phyloP scores from a whole-genome alignment of 2,888 invertebrate species.

The Meghimatium bilineatum region DNA sequence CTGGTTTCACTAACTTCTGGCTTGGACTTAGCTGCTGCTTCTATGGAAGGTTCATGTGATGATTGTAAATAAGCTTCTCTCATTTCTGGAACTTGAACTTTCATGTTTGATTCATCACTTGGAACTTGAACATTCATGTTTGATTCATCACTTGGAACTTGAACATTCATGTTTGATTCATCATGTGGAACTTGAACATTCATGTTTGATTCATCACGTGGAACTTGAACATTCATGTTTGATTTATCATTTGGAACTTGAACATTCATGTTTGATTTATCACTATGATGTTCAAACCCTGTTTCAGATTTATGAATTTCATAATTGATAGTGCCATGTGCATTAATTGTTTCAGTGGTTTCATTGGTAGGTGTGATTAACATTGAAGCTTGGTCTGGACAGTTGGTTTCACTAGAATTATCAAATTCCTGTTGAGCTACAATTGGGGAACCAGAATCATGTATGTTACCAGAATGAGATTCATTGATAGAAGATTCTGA shows the following conservation, averaged over 20 bases:
- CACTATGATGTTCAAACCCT: conserved; percentile 66
- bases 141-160: conserved; percentile 52
- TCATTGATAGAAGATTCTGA: background rate
- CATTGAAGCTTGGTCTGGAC: background rate
- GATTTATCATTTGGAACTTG: conserved; percentile 52
- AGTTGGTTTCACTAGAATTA: background rate
- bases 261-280: conserved; percentile 33
- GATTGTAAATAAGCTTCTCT: conserved; percentile 30
- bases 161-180: conserved; percentile 28
- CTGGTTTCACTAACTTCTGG: background rate
- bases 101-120: conserved; percentile 52
- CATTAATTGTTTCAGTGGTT: conserved; percentile 2
- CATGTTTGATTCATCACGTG: conserved; percentile 49
- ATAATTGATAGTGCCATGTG: conserved; percentile 50
- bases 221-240: background rate
- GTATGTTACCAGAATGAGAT: background rate
- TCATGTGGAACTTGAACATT: conserved; percentile 36
- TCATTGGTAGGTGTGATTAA: conserved; percentile 39
- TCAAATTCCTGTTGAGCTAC: background rate
- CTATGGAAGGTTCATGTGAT: conserved; percentile 17
- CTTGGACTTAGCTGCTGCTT: background rate
- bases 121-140: background rate
- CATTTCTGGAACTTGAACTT: conserved; percentile 10
- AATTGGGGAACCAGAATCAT: background rate
- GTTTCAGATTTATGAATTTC: conserved; percentile 66